A percentile compares a stretch with the other conserved stretches of the same genome.
Evolutionary conservation across 2,888 invertebrate genomes (phyloP).

Genomic region (Didymodactylos carnosus): DNA sequence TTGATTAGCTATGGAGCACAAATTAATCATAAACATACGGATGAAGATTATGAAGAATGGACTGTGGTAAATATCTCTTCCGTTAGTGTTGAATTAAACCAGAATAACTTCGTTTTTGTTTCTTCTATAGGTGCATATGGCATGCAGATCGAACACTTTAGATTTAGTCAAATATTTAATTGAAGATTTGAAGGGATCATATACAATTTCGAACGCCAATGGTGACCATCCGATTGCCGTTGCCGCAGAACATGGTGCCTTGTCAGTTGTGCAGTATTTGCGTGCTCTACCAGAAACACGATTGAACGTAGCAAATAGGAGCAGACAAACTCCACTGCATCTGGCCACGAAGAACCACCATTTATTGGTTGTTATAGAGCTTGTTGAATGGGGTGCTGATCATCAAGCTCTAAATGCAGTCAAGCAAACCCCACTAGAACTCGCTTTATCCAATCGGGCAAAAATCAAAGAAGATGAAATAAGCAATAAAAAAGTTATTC

Average conservation of each 20-base stretch:
- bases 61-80: no score
- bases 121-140: no score
- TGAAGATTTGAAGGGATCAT: not conserved
- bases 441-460: not conserved
- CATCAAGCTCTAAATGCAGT: not conserved
- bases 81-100: no score
- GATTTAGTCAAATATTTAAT: not conserved
- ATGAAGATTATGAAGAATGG: not conserved
- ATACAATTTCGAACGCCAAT: not conserved
- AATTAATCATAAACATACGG: not conserved
- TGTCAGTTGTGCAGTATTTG: not conserved
- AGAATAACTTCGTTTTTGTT: no score
- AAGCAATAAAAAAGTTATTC: not conserved
- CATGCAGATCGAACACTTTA: not conserved
- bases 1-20: not conserved
- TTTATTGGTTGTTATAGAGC: not conserved
- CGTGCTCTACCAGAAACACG: not conserved
- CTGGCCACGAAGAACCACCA: not conserved
- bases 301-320: not conserved
- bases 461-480: no score
- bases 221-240: not conserved
- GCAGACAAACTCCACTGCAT: not conserved
- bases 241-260: not conserved
- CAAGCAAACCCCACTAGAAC: not conserved
- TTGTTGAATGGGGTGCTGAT: not conserved